Evolutionary conservation across 2,888 invertebrate species (phyloP).

Genomic region (Machimus rusticus): DNA sequence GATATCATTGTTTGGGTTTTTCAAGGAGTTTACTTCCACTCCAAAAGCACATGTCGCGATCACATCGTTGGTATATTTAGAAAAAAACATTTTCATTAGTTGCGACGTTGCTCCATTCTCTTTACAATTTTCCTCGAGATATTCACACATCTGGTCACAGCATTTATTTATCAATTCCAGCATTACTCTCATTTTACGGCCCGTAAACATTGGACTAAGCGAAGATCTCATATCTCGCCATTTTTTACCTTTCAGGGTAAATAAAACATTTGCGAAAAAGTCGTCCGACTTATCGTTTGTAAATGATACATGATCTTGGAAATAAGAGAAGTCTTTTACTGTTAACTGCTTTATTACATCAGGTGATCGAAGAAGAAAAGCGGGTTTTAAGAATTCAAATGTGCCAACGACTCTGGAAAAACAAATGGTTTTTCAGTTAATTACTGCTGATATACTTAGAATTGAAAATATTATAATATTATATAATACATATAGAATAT

Average conservation of each 20-base stretch:
- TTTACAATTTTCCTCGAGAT: conserved; percentile 47
- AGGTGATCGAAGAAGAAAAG: conserved; percentile 65
- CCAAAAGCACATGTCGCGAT: conserved; percentile 65
- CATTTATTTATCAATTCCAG: conserved; percentile 55
- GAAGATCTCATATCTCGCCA: conserved; percentile 62
- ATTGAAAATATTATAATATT: no score
- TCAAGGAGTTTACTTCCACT: conserved; percentile 65
- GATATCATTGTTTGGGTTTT: conserved; percentile 66
- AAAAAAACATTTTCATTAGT: conserved; percentile 58
- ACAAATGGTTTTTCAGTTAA: background rate
- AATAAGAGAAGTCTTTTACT: conserved; percentile 68
- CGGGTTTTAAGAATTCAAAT: conserved; percentile 62
- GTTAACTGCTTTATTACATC: conserved; percentile 66
- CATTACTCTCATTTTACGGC: background rate
- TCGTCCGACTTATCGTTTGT: conserved; percentile 60
- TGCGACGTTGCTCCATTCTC: background rate
- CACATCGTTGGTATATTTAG: conserved; percentile 60
- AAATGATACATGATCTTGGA: conserved; percentile 58
- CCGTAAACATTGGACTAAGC: conserved; percentile 65
- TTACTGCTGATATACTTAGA: no score
- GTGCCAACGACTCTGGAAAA: conserved; percentile 63
- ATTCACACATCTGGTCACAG: conserved; percentile 53
- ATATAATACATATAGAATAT: no score
- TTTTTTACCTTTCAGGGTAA: conserved; percentile 49
- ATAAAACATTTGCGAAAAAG: conserved; percentile 59